Base-by-base conservation (phyloP, 2,888 invertebrate species). In the Xanthorhoe spadicearia region DNA sequence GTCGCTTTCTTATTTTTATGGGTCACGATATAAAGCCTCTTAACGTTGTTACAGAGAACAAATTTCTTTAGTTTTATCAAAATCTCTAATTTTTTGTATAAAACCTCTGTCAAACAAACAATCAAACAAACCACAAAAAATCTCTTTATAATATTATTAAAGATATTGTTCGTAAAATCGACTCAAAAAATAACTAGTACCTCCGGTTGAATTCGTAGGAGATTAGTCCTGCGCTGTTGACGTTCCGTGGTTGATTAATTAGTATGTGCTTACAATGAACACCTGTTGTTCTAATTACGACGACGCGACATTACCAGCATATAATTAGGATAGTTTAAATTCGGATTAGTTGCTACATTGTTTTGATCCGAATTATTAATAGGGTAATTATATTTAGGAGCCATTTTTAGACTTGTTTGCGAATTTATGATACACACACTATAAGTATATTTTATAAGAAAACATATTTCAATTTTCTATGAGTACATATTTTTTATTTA, bases 231-330 rank as follows among this genome's bases (percentile, higher is more conserved):
- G 18, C 8, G 35, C 18, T 10, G 51, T 52, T 53, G 46, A 7
- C 51, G 43, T 23, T 60, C 43, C 52, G 15, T 52, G 52, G 52
- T 60, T 60, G 60, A 46, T 60, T 53, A 53, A 19, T 28, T 54
- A 17, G 50, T 51, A 50, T 38, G 55, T 61, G 32, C 32, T 46
- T 48, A 57, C 62, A 57, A 52, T 52, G 46, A 63, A 32, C 72
- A 73, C 72, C 72, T 73, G 72, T 73, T 73, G 72, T 69, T 61
- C 61, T 70, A 72, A 70, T 72, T 72, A 68, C 62, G 60, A 63
- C 62, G 60, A 63, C 54, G 71, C 63, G 69, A 71, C 73, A 65
- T 49, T 71, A 71, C 71, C 73, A 73, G 68, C 64, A 69, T 68
- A 64, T 63, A 68, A 69, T 71, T 73, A 71, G 65, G 66, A 63